Evolutionary conservation across 2,888 invertebrate species (phyloP), one percentile per base, ranked within the genome.

Genomic region (Lordiphosa andalusiaca): DNA sequence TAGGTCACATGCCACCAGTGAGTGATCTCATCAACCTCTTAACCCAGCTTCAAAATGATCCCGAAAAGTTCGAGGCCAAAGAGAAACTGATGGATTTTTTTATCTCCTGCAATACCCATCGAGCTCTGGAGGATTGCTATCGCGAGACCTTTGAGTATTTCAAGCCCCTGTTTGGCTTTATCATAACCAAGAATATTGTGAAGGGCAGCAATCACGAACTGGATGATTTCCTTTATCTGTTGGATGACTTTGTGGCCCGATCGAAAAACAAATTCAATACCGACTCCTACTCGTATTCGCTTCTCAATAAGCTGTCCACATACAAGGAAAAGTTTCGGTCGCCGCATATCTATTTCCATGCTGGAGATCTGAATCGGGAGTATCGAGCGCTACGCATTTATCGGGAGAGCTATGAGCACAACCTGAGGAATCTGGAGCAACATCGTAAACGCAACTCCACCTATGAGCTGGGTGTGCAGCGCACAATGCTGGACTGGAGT

Each of bases 91-190:
- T 82, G 52, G 84, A 87, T 46, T 88, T 88, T 44, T 87, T 88
- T 44, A 75, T 88, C 3, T 89, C 89, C 2, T 88, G 88, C 61
- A 87, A 85, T 38, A 59, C 68, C 0, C 61, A 70, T 0, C 88
- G 85, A 49, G 67, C 80, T 0, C 55, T 88, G 12, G 87, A 87
- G 42, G 88, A 88, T 50, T 88, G 88, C 33, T 89, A 88, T 71
- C 86, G 87, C 0, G 84, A 88, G 55, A 71, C 87, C 0, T 88
- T 87, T 21, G 82, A 87, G 52, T 88, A 81, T 39, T 88, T 88
- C 9, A 87, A 84, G 37, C 89, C 89, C 0, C 41, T 88, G 3
- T 88, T 89, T 33, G 88, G 84, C 0, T 89, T 88, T 37, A 84
- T 88, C 9, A 82, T 88, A 2, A 85, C 78, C 13, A 85, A 86